Conservation (phyloP, 2,113 vertebrate species). For the Corythornis vintsioides region DNA sequence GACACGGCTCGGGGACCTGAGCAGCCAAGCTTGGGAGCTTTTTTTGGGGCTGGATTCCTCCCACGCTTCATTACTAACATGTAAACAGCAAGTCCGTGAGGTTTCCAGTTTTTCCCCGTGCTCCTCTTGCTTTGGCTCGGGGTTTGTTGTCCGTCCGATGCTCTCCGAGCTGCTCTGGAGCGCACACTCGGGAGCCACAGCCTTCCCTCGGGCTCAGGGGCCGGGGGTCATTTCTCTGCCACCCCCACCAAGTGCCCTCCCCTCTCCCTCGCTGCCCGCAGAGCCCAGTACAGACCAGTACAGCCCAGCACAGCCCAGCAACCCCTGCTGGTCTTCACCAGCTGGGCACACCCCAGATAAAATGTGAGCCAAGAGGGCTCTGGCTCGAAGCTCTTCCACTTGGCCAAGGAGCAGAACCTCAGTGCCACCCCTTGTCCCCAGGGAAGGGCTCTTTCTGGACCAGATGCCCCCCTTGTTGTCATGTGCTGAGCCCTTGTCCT, state of each 20-base stretch:
- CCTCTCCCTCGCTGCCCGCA: neutral
- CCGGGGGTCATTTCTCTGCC: neutral
- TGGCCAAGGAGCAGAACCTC: no score
- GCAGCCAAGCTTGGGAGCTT: neutral
- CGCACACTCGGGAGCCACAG: neutral
- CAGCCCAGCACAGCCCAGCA: neutral
- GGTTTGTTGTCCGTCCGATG: neutral
- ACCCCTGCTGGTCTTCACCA: neutral
- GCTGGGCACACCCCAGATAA: no score
- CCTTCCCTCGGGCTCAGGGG: neutral
- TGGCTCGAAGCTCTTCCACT: no score
- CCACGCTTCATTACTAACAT: neutral
- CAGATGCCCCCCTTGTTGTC: no score
- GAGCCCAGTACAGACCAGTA: neutral
- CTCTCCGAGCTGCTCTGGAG: neutral
- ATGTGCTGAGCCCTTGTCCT: no score
- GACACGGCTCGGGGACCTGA: rapidly evolving
- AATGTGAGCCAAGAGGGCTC: no score
- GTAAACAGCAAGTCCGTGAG: neutral
- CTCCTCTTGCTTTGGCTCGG: neutral
- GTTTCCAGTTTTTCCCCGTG: neutral
- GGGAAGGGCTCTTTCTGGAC: no score
- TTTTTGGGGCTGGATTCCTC: neutral
- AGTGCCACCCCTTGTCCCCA: no score
- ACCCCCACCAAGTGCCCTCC: neutral